A percentile compares a stretch with the other conserved stretches of the same genome.
These are phyloP conservation scores for Quadroppia sp. DNA, from an alignment of 2,888 invertebrate species.

Conservation along the genomic window DNA sequence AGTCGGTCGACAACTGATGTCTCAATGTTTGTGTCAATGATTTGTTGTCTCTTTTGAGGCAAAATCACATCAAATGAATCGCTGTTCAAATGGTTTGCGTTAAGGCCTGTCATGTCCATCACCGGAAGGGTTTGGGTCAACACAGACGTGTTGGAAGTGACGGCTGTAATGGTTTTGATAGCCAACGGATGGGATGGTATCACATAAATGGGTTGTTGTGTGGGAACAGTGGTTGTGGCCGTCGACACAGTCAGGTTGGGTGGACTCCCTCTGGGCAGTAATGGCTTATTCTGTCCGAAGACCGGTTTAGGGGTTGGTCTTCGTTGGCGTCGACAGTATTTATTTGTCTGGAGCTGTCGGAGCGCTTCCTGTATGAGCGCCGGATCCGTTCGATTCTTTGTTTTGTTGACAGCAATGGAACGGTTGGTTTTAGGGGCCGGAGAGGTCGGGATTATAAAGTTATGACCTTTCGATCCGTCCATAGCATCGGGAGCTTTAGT, in stretches of 20 bases:
- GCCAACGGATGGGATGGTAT: not conserved
- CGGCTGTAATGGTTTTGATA: not conserved
- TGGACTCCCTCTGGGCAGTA: slow-evolving; percentile 13
- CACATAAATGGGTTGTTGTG: slow-evolving; percentile 7
- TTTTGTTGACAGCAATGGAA: slow-evolving; percentile 2
- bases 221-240: not conserved
- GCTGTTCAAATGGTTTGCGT: not conserved
- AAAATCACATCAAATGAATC: slow-evolving; percentile 12
- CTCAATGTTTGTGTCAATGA: not conserved
- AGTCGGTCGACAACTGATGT: not conserved
- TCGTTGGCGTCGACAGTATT: slow-evolving; percentile 35
- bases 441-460: not conserved
- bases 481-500: not conserved
- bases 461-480: not conserved
- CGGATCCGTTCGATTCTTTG: slow-evolving; percentile 32
- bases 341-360: slow-evolving; percentile 35
- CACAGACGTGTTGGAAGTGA: not conserved
- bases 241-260: not conserved
- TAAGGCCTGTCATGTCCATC: slow-evolving; percentile 9
- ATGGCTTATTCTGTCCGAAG: slow-evolving; percentile 21
- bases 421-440: not conserved
- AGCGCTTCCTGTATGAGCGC: slow-evolving; percentile 40
- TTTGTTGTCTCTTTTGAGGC: not conserved
- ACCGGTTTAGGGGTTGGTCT: slow-evolving; percentile 34
- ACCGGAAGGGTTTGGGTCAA: slow-evolving; percentile 17